These are phyloP conservation scores for Pomacea canaliculata DNA, from an alignment of 2,888 invertebrate genomes.

Conservation along the genomic window DNA sequence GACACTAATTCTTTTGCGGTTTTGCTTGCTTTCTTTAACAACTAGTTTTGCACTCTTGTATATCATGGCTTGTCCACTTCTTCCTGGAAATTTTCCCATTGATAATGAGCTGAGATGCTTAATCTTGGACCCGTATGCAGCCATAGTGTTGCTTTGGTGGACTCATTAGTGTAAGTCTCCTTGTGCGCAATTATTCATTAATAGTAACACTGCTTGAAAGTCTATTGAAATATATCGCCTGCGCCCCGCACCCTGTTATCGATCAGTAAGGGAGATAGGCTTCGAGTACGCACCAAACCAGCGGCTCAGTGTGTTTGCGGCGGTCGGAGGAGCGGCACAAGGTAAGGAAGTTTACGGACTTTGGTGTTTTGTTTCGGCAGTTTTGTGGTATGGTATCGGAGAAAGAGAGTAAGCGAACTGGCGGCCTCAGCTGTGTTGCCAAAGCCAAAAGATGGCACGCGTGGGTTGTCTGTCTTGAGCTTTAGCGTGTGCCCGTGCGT, in stretches of 20 bases:
- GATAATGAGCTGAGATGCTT: background rate
- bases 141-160: no score
- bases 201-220: no score
- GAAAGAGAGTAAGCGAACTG: background rate
- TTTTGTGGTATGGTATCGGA: background rate
- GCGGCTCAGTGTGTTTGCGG: constrained; percentile 5
- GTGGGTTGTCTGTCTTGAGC: background rate
- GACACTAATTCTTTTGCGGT: no score
- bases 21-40: no score
- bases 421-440: no score
- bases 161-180: no score
- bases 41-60: no score
- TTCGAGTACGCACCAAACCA: constrained; percentile 12
- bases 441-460: no score
- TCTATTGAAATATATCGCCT: constrained; percentile 8
- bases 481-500: background rate
- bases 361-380: background rate
- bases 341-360: constrained; percentile 14
- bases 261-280: constrained; percentile 23
- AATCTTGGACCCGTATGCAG: background rate
- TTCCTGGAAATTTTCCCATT: constrained; percentile 11
- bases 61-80: background rate
- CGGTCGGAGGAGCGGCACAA: constrained; percentile 3
- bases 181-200: no score
- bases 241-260: constrained; percentile 20